phyloP scores from a whole-genome alignment of 2,113 vertebrate species.

The Columbina picui region DNA sequence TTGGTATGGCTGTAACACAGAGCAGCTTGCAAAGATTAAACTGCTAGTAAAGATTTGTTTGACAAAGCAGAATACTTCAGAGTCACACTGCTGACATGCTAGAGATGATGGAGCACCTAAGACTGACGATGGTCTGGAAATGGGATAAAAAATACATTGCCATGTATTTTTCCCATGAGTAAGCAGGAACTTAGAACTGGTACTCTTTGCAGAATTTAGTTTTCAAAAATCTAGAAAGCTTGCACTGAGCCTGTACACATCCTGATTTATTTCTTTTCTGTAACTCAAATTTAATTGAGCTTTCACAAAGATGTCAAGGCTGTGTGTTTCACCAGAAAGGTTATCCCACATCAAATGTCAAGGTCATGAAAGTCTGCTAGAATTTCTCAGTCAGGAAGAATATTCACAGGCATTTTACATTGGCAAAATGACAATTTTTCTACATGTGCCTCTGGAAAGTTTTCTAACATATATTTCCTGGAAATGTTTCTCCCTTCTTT shows the following conservation, averaged over 20 bases:
- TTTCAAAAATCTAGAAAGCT: neutral
- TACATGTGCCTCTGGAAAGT: neutral
- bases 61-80: neutral
- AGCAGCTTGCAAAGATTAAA: neutral
- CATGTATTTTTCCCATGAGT: neutral
- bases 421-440: neutral
- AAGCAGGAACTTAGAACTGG: neutral
- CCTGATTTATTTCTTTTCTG: neutral
- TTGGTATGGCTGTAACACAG: neutral
- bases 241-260: neutral
- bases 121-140: neutral
- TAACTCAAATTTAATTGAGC: neutral
- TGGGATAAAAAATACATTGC: neutral
- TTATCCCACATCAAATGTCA: neutral
- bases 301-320: neutral
- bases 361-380: neutral
- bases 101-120: neutral
- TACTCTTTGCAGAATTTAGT: neutral
- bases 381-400: neutral
- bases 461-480: neutral
- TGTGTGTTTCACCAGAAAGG: neutral
- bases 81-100: neutral
- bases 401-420: neutral
- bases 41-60: neutral
- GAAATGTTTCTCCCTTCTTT: neutral